Percentiles rank a stretch among this genome's conserved stretches.
phyloP scores from a whole-genome alignment of 2,113 vertebrate genomes.

The Naja naja region DNA sequence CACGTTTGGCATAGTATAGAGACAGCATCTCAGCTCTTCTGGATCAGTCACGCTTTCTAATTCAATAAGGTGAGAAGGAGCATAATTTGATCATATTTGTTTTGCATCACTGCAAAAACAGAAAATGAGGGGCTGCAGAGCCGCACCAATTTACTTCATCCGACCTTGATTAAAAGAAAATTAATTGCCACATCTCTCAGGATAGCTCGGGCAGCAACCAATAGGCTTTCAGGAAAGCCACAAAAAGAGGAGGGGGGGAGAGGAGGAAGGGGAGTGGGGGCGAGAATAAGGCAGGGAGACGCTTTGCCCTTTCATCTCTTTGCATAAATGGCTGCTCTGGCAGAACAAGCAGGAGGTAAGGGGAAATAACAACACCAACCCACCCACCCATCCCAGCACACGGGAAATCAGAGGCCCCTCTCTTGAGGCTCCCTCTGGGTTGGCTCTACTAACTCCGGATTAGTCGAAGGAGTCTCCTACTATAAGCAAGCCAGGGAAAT shows the following conservation, averaged over 20 bases:
- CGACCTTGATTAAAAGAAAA: conserved; percentile 99
- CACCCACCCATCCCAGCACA: neutral
- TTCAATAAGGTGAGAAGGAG: conserved; percentile 99
- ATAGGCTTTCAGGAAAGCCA: conserved; percentile 80
- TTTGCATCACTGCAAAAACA: conserved; percentile 99
- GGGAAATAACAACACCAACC: neutral
- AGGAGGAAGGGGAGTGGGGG: neutral
- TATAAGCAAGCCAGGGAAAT: neutral
- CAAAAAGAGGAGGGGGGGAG: conserved; percentile 58
- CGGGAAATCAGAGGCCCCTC: conserved; percentile 26
- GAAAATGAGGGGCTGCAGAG: conserved; percentile 98
- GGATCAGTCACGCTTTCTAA: conserved; percentile 99
- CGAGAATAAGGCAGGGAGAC: conserved; percentile 29
- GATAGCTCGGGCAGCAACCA: conserved; percentile 93
- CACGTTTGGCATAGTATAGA: conserved; percentile 67
- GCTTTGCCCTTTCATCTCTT: conserved; percentile 57
- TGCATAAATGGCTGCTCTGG: conserved; percentile 44
- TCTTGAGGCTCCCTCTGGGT: conserved; percentile 9
- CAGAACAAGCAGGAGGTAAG: conserved; percentile 34
- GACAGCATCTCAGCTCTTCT: conserved; percentile 83
- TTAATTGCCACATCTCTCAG: conserved; percentile 99
- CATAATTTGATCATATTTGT: conserved; percentile 99
- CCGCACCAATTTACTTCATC: conserved; percentile 98
- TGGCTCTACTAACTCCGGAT: neutral
- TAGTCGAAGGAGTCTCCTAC: conserved; percentile 11